phyloP scores from a whole-genome alignment of 1,140 invertebrate genomes.

The Radopholus similis region DNA sequence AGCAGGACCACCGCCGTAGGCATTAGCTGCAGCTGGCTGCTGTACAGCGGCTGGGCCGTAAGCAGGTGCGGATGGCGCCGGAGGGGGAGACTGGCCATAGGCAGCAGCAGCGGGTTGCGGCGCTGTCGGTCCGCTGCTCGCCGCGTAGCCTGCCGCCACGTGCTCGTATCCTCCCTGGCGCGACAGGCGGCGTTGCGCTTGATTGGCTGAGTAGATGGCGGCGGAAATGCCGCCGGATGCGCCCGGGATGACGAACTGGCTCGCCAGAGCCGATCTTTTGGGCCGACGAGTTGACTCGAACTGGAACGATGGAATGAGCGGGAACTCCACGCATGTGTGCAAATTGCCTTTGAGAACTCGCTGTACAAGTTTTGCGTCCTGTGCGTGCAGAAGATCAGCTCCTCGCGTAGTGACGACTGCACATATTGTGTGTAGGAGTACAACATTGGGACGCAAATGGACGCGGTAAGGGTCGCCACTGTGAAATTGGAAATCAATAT shows the following conservation, averaged over 20 bases:
- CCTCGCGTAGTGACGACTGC: constrained; percentile 42
- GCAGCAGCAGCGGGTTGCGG: not conserved
- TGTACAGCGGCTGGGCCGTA: not conserved
- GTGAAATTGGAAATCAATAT: constrained; percentile 15
- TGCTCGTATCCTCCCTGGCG: constrained; percentile 14
- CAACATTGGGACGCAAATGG: constrained; percentile 46
- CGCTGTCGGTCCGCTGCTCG: not conserved
- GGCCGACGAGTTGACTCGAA: constrained; percentile 1
- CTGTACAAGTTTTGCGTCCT: constrained; percentile 33
- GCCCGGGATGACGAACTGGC: constrained; percentile 11
- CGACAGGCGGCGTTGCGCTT: not conserved
- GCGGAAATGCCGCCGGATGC: not conserved
- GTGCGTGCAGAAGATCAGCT: constrained; percentile 50
- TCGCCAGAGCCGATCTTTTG: not conserved
- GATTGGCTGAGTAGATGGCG: not conserved
- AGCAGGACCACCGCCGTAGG: not conserved
- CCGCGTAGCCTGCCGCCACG: not conserved
- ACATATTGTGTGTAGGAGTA: constrained; percentile 54
- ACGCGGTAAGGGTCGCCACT: constrained; percentile 48
- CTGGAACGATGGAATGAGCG: not conserved
- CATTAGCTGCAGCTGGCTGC: not conserved
- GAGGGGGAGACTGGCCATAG: not conserved
- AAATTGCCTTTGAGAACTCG: constrained; percentile 24
- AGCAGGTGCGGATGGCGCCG: constrained; percentile 1
- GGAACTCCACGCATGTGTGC: not conserved